phyloP scores from a whole-genome alignment of 2,888 invertebrate species.

The Stenodera caucasica region DNA sequence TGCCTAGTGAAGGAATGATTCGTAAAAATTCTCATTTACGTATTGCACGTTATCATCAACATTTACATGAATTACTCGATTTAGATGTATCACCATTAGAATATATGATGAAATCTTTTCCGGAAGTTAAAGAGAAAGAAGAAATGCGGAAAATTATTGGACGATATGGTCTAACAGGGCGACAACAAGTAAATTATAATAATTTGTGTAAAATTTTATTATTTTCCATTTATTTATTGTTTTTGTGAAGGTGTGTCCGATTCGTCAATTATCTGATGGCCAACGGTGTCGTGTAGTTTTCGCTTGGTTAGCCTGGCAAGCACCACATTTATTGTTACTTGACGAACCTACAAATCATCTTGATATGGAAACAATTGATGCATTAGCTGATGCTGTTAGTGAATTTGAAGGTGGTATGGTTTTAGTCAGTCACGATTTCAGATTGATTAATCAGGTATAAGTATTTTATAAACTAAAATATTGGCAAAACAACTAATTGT shows the following conservation, averaged over 20 bases:
- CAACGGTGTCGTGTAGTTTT: conserved; percentile 98
- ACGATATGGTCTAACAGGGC: conserved; percentile 94
- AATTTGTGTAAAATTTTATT: background rate
- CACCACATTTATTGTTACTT: conserved; percentile 85
- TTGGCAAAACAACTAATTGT: conserved; percentile 9
- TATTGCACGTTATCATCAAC: conserved; percentile 98
- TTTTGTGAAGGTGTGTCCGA: conserved; percentile 77
- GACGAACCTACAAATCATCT: conserved; percentile 93
- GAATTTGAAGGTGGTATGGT: conserved; percentile 99
- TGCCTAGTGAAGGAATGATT: conserved; percentile 95
- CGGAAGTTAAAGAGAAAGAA: conserved; percentile 95
- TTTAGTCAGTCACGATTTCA: conserved; percentile 99
- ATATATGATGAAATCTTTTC: conserved; percentile 97
- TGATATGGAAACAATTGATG: conserved; percentile 98
- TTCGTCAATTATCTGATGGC: conserved; percentile 94
- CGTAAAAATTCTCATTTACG: conserved; percentile 97
- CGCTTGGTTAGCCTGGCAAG: conserved; percentile 98
- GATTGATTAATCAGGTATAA: conserved; percentile 93
- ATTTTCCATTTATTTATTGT: background rate
- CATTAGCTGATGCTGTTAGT: conserved; percentile 95
- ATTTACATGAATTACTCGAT: conserved; percentile 94
- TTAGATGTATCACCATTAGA: conserved; percentile 93
- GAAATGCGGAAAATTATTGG: conserved; percentile 99
- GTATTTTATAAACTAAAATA: background rate
- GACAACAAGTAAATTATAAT: conserved; percentile 90